Base-by-base conservation (phyloP, 2,888 invertebrate genomes). In the Synanthedon vespiformis region DNA sequence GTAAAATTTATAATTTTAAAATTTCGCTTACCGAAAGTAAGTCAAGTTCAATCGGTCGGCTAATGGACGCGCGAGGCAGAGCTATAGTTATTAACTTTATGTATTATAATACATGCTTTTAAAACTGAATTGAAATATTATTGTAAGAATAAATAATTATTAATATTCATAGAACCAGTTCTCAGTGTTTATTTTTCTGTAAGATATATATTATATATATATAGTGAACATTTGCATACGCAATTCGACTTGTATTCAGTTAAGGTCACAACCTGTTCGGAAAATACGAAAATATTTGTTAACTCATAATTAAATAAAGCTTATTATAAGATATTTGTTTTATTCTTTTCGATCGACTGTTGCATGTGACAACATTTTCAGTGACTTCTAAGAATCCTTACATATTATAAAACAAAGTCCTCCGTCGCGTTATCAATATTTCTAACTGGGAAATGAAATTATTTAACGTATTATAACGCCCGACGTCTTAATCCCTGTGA, bases 291-390 rank as follows among this genome's bases (percentile, higher is more conserved):
- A 82, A 82, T 80, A 86, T 86, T 85, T 87, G 87, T 87, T 87
- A 87, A 86, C 85, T 87, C 85, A 86, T 87, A 87, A 87, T 87
- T 86, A 87, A 86, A 87, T 87, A 87, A 86, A 87, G 87, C 87
- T 86, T 87, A 87, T 85, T 84, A 86, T 86, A 87, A 87, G 85
- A 85, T 68, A 77, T 66, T 85, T 52, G 84, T 85, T 85, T 86
- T 82, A 82, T 83, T 85, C 50, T 48, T 58, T 52, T 34, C 10
- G 34, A 2, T 34, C 10, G 8, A 34, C 8, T 34, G 34, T 34
- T 34, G 34, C 34, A 10, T 34, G 34, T 34, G 34, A 34, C 0
- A 34, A 10, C 34, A 34, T 22, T 5, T 22, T 18, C 18, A 18
- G 18, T 18, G 18, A 3, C 18, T 0, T 18, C 18, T 18, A 18